A percentile compares a stretch with the other conserved stretches of the same genome.
phyloP scores from a whole-genome alignment of 2,797 vertebrate species.

The Cyprinella venusta region DNA sequence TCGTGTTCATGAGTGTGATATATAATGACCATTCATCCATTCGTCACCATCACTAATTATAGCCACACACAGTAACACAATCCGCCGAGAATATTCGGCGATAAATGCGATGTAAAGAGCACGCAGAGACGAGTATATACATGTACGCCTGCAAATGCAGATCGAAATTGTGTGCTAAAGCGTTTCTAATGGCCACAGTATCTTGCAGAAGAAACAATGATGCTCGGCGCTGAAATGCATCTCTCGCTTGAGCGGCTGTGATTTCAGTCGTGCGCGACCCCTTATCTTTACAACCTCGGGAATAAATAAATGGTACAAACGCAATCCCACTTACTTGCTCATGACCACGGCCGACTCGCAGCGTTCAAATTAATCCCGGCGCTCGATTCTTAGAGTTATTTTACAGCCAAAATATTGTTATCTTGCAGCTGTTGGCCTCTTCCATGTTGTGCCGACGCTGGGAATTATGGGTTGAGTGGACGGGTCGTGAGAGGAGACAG shows the following conservation, averaged over 20 bases:
- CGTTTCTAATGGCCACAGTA: not conserved
- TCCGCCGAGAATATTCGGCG: constrained; percentile 6
- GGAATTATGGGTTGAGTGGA: constrained; percentile 83
- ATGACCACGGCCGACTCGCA: constrained; percentile 75
- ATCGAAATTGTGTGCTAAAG: constrained; percentile 32
- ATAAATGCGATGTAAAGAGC: constrained; percentile 39
- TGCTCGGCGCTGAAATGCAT: constrained; percentile 71
- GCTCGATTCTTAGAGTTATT: constrained; percentile 66
- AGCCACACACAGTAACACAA: constrained; percentile 43
- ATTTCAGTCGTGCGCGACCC: constrained; percentile 59
- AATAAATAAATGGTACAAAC: not conserved
- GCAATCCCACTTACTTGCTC: constrained; percentile 74
- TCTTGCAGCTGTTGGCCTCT: constrained; percentile 80
- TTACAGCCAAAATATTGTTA: constrained; percentile 88
- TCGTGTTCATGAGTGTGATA: not conserved
- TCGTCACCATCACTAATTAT: constrained; percentile 60
- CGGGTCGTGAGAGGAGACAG: constrained; percentile 87
- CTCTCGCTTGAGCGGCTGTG: constrained; percentile 65
- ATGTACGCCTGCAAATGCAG: not conserved
- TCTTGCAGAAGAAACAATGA: constrained; percentile 80
- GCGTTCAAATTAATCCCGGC: constrained; percentile 66
- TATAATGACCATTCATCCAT: constrained; percentile 63
- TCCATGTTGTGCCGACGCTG: constrained; percentile 86
- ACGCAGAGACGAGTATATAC: not conserved
- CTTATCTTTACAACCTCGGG: constrained; percentile 44